phyloP scores from a whole-genome alignment of 2,888 invertebrate genomes.

The Agonopterix subpropinquella region DNA sequence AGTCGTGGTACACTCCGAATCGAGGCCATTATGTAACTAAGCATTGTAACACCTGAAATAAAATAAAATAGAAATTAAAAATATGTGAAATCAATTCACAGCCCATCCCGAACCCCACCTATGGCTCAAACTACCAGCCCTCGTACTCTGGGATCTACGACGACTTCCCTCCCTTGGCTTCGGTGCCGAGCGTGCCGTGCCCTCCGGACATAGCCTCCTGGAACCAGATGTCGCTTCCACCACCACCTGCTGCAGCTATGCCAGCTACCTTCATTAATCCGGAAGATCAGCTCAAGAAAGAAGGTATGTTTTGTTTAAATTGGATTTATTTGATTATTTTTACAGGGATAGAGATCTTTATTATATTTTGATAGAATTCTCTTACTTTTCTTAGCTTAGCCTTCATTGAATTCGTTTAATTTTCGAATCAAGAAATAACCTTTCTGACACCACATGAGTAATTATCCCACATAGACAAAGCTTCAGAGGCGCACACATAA shows the following conservation, averaged over 20 bases:
- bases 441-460: no score
- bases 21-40: no score
- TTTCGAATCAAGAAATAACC: no score
- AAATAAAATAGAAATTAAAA: no score
- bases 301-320: conserved; percentile 41
- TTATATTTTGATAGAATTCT: no score
- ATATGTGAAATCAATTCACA: conserved; percentile 7
- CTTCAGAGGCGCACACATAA: no score
- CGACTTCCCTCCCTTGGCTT: conserved; percentile 45
- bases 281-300: conserved; percentile 70
- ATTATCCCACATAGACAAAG: no score
- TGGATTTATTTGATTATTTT: not conserved
- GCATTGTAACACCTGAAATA: no score
- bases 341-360: not conserved
- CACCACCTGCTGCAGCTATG: conserved; percentile 27
- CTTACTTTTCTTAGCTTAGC: no score
- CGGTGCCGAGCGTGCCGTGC: conserved; percentile 26
- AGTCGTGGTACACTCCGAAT: no score
- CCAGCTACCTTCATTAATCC: conserved; percentile 40
- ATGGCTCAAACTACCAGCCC: conserved; percentile 38
- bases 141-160: conserved; percentile 56
- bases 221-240: conserved; percentile 64
- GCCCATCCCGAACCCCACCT: conserved; percentile 25
- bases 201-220: conserved; percentile 48
- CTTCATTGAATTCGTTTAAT: no score